Conservation (phyloP, 2,888 invertebrate species). For the Luffia ferchaultella region DNA sequence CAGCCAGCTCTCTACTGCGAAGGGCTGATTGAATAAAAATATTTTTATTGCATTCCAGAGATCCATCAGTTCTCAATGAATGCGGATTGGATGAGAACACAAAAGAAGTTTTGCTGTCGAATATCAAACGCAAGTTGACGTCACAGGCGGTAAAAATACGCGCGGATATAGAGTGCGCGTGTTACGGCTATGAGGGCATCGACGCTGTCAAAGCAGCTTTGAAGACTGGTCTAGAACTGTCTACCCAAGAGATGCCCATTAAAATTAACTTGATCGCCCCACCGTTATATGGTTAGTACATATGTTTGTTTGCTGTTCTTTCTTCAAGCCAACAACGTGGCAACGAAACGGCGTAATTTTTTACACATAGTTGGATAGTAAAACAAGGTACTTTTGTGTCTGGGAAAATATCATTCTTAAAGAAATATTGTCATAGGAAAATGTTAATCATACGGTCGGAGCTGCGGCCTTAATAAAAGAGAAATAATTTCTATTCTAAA, state of each 20-base stretch:
- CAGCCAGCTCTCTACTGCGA: no score
- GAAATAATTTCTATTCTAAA: no score
- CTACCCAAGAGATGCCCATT: slow-evolving; percentile 93
- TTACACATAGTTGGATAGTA: no score
- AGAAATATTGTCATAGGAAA: no score
- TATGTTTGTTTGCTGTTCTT: not conserved
- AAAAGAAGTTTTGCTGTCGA: slow-evolving; percentile 89
- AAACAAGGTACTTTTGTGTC: no score
- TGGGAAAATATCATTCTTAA: no score
- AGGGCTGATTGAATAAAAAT: no score
- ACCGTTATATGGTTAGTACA: slow-evolving; percentile 82
- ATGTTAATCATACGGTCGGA: no score
- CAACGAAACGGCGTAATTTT: no score
- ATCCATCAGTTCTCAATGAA: slow-evolving; percentile 94
- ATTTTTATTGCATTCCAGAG: no score
- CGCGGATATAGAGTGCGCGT: slow-evolving; percentile 92
- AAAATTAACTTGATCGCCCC: slow-evolving; percentile 99
- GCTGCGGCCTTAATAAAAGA: no score
- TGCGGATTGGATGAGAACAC: slow-evolving; percentile 93
- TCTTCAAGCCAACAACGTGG: not conserved
- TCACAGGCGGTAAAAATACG: slow-evolving; percentile 97
- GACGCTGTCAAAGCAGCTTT: slow-evolving; percentile 97
- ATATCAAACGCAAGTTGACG: slow-evolving; percentile 95
- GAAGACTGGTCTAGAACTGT: slow-evolving; percentile 87
- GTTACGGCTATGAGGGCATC: slow-evolving; percentile 97